Base-by-base conservation (phyloP, 2,113 vertebrate genomes). In the Hylia prasina region DNA sequence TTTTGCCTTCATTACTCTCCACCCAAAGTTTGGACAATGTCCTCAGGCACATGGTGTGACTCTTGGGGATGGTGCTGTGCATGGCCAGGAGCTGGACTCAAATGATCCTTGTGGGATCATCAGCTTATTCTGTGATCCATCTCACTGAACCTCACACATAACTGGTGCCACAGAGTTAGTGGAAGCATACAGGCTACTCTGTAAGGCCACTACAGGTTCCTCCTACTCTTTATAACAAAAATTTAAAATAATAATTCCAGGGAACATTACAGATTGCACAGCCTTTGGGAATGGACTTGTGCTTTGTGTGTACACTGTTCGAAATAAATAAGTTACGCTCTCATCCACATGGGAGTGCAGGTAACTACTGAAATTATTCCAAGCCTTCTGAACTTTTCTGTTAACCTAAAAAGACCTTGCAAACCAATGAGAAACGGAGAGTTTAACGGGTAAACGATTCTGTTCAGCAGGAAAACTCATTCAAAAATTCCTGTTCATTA, bases 401-500 rank as follows among this genome's bases (percentile, higher is more conserved):
- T 35, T 33, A 60, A 42, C 13, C 10, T 24, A 47, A 45, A 75
- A 91, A 45, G 5, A n/a, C 53, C 73, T 96, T 68, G 57, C 71
- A 73, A 85, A 76, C 2, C 44, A 61, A n/a, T 3, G n/a, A 88
- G 31, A 85, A 51, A 60, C 23, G 42, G 60, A n/a, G 9, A 69
- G 45, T 63, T 83, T 58, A 86, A 89, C 51, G 75, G 42, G 10
- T 19, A 86, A 45, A 66, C 31, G 1, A 81, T 89, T 64, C 50
- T 58, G 47, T 78, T 85, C 42, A 35, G 76, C 68, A 94, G 58
- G 30, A 88, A 86, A 86, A 81, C 60, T 19, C 60, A 87, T 94
- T 97, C 80, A 94, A 58, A 54, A 90, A 73, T 53, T 92, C 71
- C 82, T 89, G 24, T 28, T 94, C 77, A 48, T 92, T 56, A 69